Conservation (phyloP, 53 echinoderm and acorn worm species). For the Echinometra lucunter region DNA sequence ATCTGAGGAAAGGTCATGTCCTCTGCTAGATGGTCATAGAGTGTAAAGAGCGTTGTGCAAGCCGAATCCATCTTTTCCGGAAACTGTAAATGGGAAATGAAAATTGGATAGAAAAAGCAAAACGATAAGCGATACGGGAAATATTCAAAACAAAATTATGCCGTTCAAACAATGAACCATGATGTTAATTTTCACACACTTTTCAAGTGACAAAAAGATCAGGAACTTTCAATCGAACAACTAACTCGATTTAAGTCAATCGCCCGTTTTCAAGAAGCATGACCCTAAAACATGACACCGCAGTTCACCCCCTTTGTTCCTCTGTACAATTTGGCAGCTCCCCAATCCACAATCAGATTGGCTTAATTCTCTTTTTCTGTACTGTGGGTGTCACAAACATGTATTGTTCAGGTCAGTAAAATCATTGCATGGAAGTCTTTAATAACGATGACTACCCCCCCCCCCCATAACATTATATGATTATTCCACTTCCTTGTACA, state of each 20-base stretch:
- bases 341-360: slow-evolving; percentile 31
- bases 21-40: slow-evolving; percentile 76
- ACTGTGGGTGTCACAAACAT: background rate
- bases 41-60: slow-evolving; percentile 70
- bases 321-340: background rate
- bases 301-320: slow-evolving; percentile 15
- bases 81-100: slow-evolving; percentile 24
- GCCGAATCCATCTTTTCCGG: slow-evolving; percentile 66
- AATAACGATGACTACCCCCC: background rate
- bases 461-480: no score
- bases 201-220: background rate
- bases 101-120: slow-evolving; percentile 34
- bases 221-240: background rate
- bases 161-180: background rate
- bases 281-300: background rate
- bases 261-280: background rate
- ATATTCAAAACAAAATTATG: background rate
- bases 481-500: background rate
- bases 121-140: background rate
- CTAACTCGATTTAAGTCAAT: background rate
- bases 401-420: background rate
- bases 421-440: slow-evolving; percentile 1
- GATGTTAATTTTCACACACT: background rate
- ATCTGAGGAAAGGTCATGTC: slow-evolving; percentile 76
- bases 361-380: background rate